Evolutionary conservation across 2,797 vertebrate species (phyloP), one percentile per base, ranked within the genome.

Genomic region (Enteromius viviparus): DNA sequence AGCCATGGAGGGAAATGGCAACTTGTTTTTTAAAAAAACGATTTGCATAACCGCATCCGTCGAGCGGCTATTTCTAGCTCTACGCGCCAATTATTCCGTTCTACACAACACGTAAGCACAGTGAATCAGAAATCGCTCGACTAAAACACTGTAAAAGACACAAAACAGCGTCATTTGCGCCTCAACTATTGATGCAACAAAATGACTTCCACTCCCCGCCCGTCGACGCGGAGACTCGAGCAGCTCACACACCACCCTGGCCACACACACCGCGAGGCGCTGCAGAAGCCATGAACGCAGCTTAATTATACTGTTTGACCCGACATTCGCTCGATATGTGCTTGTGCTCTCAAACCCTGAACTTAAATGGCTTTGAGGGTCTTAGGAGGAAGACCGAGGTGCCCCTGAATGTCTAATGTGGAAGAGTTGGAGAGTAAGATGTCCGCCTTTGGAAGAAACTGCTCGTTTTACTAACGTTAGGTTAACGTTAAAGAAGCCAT

Each of bases 381-480:
- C 65, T 64, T 32, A 19, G 7, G 78, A 45, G 37, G 62, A 81
- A 60, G 23, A 83, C 17, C 68, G 47, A 15, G 42, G 51, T 62
- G 62, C 68, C 55, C 2, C 34, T 53, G 23, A 58, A 62, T 64
- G 40, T 45, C 74, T 86, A 51, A 82, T 85, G 89, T 89, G 84
- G 80, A 89, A 90, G 88, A 85, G 66, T 60, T 77, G 64, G 75
- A 69, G 75, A 76, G 78, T 87, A 90, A 90, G 85, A 94, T 93
- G 92, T 93, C 92, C 87, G 92, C 92, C 89, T 83, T 26, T 69
- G 85, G 83, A 80, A 86, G 86, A 88, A 84, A 77, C 74, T 76
- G 70, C 82, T 83, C 47, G 81, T 76, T 85, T 80, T 80, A 77
- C 49, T 85, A 45, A 42, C 42, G 42, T 42, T 42, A 76, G 81